Base-by-base conservation (phyloP, 2,113 vertebrate genomes). In the Helogale parvula region DNA sequence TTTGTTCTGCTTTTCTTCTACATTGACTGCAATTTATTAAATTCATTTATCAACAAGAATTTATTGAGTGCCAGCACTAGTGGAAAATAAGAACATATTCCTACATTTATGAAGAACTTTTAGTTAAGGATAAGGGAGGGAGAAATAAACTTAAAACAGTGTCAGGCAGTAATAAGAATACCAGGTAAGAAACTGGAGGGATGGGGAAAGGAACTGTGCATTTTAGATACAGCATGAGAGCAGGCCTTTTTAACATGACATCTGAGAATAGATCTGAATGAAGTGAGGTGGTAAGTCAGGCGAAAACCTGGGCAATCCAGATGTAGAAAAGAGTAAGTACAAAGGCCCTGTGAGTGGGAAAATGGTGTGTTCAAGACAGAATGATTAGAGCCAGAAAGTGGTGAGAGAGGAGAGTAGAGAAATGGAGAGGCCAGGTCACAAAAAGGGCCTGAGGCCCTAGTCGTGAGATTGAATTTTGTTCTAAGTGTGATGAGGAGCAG, bases 71-170 rank as follows among this genome's bases (percentile, higher is more conserved):
- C 57, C 33, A 91, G 50, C 25, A 80, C 8, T 14, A 76, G 3
- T 76, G 29, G 19, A 76, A 89, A 94, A 89, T 92, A 79, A 90
- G 19, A 90, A 82, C 94, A 74, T 6, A 82, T 92, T 29, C 84
- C 45, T 89, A 60, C 50, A 38, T 96, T 90, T 88, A 76, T 81
- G 19, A 84, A 88, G 84, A 76, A 29, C 45, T 92, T 96, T 93
- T 77, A 82, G n/a, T 85, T 65, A 68, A 92, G 29, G 27, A 85
- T 50, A 14, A 27, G 21, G 38, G 29, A 81, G 38, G 52, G 16
- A 54, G 21, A 93, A 79, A n/a, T 77, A 54, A 89, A 66, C 16
- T 47, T 83, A 29, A 41, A 84, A 65, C n/a, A 86, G 52, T 92
- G 52, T 63, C 19, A 66, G 14, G 41, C 86, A 60, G 29, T n/a